Base-by-base conservation (phyloP, 2,888 invertebrate genomes). In the Agrotis puta region DNA sequence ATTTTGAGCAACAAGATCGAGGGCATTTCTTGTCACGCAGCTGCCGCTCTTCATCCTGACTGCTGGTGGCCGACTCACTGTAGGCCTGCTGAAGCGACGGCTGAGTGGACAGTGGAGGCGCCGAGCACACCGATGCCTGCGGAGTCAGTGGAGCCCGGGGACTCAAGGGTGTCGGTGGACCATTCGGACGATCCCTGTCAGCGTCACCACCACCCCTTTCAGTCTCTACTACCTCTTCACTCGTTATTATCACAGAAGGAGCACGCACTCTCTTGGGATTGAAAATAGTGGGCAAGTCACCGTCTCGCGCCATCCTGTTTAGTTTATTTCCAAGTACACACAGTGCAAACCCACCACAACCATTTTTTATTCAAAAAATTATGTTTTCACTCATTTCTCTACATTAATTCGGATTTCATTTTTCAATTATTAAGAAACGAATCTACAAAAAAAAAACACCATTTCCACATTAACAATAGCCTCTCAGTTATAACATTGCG, bases 251-350 rank as follows among this genome's bases (percentile, higher is more conserved):
- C 81, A 97, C 97, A 68, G 97, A 97, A 81, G 97, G 97, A 73
- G 97, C 96, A 77, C 97, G 96, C 70, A 97, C 97, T 83, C 97
- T 96, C 90, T 97, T 97, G 57, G 98, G 98, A 94, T 98, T 98
- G 94, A 98, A 98, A 89, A 98, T 98, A 83, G 98, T 98, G 83
- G 98, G 97, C 94, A 98, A 97, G 92, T 98, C 98, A 87, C 97
- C 97, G 96, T 97, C 97, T 84, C 97, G 96, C 83, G 97, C 97
- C 97, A 97, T 97, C 70, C 87, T 91, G 86, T 13, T 70, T 71
- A 72, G 61, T 66, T 75, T 58, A 81, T 62, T 61, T 63, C 39
- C n/a, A 72, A 57, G 74, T 64, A 77, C 77, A 86, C 88, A 88
- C 87, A 73, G 76, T 81, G 73, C 72, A 74, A 74, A 81, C 70